Evolutionary conservation across 2,888 invertebrate genomes (phyloP), one percentile per base, ranked within the genome.

Genomic region (Hyalella azteca): DNA sequence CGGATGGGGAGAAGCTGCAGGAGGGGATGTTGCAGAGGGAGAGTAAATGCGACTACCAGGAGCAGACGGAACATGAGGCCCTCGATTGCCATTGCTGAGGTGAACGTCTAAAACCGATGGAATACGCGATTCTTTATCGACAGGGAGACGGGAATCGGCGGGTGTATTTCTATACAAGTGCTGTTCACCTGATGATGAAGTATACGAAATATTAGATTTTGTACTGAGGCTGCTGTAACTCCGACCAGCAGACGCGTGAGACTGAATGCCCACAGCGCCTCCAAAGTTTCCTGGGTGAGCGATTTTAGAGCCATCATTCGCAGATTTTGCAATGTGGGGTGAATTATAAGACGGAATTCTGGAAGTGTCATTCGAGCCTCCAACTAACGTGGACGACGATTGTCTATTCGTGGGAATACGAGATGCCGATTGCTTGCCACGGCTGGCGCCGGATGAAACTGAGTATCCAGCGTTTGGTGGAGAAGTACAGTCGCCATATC

Each of bases 401-500:
- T 77, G 50, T 40, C 77, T 54, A 40, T 40, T 36, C 60, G 54
- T 32, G 40, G 41, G 59, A 50, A 59, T 60, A 48, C 78, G 48
- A 49, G 32, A 36, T 36, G 32, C 3, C 32, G 66, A 36, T 36
- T 66, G 36, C 36, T 66, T 66, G 3, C 13, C 66, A 9, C 39
- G 36, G 29, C 32, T 29, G 29, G 13, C 36, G 29, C 66, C n/a
- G 19, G 7, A 13, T 19, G 7, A 36, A 36, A 36, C 66, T 19
- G 22, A 19, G 9, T 13, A 54, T 54, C 26, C 54, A 29, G 54
- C 7, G 29, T 54, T 22, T 22, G 54, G 54, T 29, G 54, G 54
- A 1, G 29, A 26, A 5, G 7, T n/a, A n/a, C n/a, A n/a, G n/a
- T n/a, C n/a, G n/a, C n/a, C n/a, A n/a, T n/a, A n/a, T n/a, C n/a